A percentile compares a stretch with the other conserved stretches of the same genome.
Evolutionary conservation across 2,888 invertebrate genomes (phyloP).

Genomic region (Crossocerus cetratus): DNA sequence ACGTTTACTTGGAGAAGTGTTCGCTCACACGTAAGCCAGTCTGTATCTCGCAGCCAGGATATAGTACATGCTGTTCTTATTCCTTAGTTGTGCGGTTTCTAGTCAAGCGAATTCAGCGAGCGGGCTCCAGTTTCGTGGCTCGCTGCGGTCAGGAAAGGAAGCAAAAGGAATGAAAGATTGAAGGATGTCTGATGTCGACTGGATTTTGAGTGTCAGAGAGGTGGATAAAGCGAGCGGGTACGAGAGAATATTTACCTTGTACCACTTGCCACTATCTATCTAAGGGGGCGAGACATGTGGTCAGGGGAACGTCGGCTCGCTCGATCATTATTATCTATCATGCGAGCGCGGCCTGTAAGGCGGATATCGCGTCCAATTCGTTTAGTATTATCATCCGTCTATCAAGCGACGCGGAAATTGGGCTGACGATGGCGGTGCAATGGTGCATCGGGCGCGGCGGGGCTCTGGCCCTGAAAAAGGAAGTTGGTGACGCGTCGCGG

Average conservation of each 20-base stretch:
- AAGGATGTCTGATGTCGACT: no score
- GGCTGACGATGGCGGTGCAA: slow-evolving; percentile 23
- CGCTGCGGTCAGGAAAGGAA: no score
- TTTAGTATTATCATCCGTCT: slow-evolving; percentile 49
- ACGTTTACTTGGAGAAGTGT: no score
- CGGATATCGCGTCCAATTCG: slow-evolving; percentile 50
- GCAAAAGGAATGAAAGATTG: no score
- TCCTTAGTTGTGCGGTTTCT: no score
- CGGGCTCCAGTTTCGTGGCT: no score
- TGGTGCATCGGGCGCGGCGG: background rate
- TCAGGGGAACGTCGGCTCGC: slow-evolving; percentile 40
- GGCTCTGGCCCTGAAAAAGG: background rate
- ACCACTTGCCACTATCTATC: background rate
- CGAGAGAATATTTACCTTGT: slow-evolving; percentile 6
- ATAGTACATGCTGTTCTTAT: no score
- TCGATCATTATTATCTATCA: slow-evolving; percentile 58
- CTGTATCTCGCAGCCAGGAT: no score
- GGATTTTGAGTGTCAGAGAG: no score
- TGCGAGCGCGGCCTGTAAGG: slow-evolving; percentile 12
- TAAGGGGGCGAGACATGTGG: background rate
- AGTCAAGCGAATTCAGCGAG: no score
- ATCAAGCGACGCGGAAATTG: slow-evolving; percentile 32
- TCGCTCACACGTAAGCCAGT: no score
- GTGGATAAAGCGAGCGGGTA: background rate
- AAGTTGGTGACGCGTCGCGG: slow-evolving; percentile 18